Conservation (phyloP, 2,888 invertebrate genomes). For the Mayetiola destructor region DNA sequence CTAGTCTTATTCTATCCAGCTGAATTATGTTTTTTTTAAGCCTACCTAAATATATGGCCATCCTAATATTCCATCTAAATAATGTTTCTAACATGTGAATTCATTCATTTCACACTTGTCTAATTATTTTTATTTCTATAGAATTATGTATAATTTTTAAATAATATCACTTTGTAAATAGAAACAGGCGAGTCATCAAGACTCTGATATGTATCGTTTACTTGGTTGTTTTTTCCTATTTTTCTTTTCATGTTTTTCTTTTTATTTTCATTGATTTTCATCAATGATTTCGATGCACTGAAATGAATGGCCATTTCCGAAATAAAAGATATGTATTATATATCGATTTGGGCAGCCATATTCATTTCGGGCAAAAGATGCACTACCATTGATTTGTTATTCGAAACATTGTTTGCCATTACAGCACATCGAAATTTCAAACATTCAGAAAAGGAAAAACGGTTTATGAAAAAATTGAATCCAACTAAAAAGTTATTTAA, state of each 20-base stretch:
- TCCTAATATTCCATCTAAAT: too few species aligned
- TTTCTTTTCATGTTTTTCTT: too few species aligned
- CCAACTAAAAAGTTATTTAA: not conserved
- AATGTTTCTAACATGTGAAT: conserved; percentile 4
- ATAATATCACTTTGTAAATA: conserved; percentile 41
- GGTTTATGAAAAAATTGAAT: not conserved
- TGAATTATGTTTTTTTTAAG: too few species aligned
- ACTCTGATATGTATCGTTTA: conserved; percentile 60
- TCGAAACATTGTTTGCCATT: not conserved
- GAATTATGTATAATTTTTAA: conserved; percentile 8
- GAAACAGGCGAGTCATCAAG: conserved; percentile 43
- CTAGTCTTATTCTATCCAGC: too few species aligned
- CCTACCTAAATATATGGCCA: too few species aligned
- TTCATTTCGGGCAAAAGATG: not conserved
- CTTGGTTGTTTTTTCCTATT: conserved; percentile 52
- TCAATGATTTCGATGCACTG: not conserved
- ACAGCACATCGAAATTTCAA: not conserved
- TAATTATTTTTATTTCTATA: not conserved
- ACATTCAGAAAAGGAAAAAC: too few species aligned
- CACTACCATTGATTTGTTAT: not conserved
- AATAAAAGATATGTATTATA: too few species aligned
- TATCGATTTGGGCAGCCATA: too few species aligned
- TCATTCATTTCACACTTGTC: conserved; percentile 20
- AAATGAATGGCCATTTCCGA: not conserved
- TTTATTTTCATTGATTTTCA: conserved; percentile 16